Base-by-base conservation (phyloP, 2,888 invertebrate genomes). In the Panopea generosa region DNA sequence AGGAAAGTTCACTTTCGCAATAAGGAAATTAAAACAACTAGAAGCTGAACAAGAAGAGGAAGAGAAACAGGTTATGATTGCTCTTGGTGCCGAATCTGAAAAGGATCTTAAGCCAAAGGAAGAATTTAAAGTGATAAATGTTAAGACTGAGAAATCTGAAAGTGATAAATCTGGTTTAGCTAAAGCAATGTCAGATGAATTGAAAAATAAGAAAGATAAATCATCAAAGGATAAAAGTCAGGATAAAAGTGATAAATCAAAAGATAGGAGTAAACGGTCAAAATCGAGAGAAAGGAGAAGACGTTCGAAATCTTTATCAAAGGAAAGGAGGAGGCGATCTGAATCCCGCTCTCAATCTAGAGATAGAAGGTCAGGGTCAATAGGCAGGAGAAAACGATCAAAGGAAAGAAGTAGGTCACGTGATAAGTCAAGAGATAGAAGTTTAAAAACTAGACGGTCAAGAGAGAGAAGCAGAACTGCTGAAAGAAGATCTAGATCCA, bases 31-130 rank as follows among this genome's bases (percentile, higher is more conserved):
- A n/a, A 81, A 75, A 29, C 71, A 69, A 53, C 52, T 81, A 16
- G 82, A 79, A 69, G 77, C 77, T 26, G 71, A 73, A 53, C 77
- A 82, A 40, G 77, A 77, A 33, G 82, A 82, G 18, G 80, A 80
- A 50, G 75, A 73, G 18, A 76, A 80, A 52, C 72, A 73, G 26
- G 76, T 67, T 26, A 43, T 80, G 6, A 66, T 56, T 33, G 69
- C 77, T n/a, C 47, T 77, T 27, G 68, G 65, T 33, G 40, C 52
- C 9, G 71, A 68, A n/a, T n/a, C 60, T 27, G 70, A 57, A 24
- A 69, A 49, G 18, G 50, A 49, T 50, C 26, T 11, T 57, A 22
- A 40, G 40, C 24, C 43, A 40, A 14, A 57, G 40, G 26, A 60
- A 27, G 47, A 45, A 27, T 2, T 47, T 47, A 22, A 52, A 62